Evolutionary conservation across 2,888 invertebrate species (phyloP), one percentile per base, ranked within the genome.

Genomic region (Cerceris rybyensis): DNA sequence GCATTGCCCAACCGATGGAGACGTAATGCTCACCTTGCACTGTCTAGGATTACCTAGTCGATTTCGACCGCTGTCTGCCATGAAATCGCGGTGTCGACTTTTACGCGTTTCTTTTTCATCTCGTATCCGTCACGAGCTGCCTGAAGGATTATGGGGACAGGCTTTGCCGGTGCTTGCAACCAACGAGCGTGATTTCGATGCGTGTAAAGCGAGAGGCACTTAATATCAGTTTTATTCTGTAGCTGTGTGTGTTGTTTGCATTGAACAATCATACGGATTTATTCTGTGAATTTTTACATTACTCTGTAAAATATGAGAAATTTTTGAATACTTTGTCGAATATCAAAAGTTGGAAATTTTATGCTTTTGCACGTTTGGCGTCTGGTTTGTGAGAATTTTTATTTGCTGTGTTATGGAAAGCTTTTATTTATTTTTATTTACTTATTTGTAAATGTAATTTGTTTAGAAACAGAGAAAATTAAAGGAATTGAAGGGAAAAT

Each of bases 11-110:
- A 81, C 81, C 74, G 67, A 81, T 81, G 71, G 84, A 85, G 78
- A 83, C 76, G 79, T 83, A 87, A 87, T 85, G 73, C 78, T 85
- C 78, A 71, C 80, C 74, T 60, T 76, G 69, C 66, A 77, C 73
- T 84, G 84, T 84, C 78, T 87, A 78, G 81, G 76, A 72, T 87
- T 85, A 87, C 86, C 71, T 71, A 71, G 76, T 57, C 71, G 61
- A 78, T 80, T 81, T 81, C 81, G 81, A 81, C 71, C 71, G 66
- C 77, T 39, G 82, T 66, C 73, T 67, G 67, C 73, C 68, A 68
- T 81, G 65, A 69, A 75, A 76, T 71, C 76, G 57, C 57, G 75
- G 67, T 80, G 43, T 61, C 59, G 39, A 74, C 63, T 74, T 77
- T 82, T 78, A 72, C 71, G 41, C 54, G n/a, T 69, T 46, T 50